These are phyloP conservation scores for Henricia sp. DNA, from an alignment of 53 echinoderm and acorn worm species.

Conservation along the genomic window DNA sequence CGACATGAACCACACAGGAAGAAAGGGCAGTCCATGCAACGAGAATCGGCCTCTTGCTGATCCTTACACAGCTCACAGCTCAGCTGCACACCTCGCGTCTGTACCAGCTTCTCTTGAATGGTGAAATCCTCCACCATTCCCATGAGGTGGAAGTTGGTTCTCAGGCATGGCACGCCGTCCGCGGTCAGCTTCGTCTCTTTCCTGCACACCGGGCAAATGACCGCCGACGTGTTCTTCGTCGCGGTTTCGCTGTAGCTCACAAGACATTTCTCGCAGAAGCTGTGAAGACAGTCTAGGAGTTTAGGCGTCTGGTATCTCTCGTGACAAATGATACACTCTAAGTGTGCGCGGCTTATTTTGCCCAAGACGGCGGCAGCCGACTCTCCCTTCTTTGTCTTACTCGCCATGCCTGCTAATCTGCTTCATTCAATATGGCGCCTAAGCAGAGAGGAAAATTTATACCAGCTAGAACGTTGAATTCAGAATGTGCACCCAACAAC, in stretches of 20 bases:
- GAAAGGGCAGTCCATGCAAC: slow-evolving; percentile 15
- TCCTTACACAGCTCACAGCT: neutral
- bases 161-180: slow-evolving; percentile 3
- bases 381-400: neutral
- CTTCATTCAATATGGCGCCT: no score
- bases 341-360: neutral
- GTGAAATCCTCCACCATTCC: neutral
- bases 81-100: neutral
- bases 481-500: no score
- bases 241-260: neutral
- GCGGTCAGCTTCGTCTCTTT: slow-evolving; percentile 2
- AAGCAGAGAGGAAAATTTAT: no score
- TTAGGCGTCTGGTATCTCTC: neutral
- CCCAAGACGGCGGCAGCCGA: neutral
- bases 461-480: no score
- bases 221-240: neutral
- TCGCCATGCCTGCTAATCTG: no score
- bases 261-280: neutral
- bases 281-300: slow-evolving; percentile 17
- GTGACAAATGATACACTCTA: slow-evolving; percentile 12
- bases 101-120: neutral
- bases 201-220: neutral
- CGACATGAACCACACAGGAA: neutral
- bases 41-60: neutral
- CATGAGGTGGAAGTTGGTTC: neutral